Evolutionary conservation across 2,888 invertebrate genomes (phyloP).

Genomic region (Xestobium rufovillosum): DNA sequence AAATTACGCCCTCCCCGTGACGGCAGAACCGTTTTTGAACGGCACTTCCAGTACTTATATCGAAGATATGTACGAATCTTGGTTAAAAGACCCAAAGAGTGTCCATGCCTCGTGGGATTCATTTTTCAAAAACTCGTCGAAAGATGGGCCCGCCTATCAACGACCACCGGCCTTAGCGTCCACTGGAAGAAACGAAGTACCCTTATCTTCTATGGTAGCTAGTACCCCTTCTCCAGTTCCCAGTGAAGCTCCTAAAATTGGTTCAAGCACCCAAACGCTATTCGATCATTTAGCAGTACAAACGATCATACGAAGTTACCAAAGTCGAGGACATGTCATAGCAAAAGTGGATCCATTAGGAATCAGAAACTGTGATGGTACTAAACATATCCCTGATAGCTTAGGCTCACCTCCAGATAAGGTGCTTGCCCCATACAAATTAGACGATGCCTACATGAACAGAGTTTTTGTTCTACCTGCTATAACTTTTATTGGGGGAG

Average conservation of each 20-base stretch:
- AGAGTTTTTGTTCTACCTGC: no score
- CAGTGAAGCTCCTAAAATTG: not conserved
- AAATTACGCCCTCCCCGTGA: no score
- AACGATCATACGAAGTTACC: conserved; percentile 62
- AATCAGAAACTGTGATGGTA: conserved; percentile 40
- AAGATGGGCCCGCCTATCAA: conserved; percentile 1
- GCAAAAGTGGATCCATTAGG: conserved; percentile 77
- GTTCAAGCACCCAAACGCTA: no score
- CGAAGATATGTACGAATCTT: conserved; percentile 32
- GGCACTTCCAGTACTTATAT: conserved; percentile 31
- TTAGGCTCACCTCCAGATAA: no score
- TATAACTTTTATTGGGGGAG: conserved; percentile 59
- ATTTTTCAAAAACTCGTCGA: conserved; percentile 25
- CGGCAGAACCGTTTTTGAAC: conserved; percentile 29
- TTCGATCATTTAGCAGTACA: conserved; percentile 56
- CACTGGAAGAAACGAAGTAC: no score
- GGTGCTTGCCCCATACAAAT: no score
- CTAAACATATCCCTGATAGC: conserved; percentile 28
- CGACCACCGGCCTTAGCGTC: no score
- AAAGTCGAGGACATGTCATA: conserved; percentile 68
- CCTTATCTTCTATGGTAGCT: no score
- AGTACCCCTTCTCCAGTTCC: no score
- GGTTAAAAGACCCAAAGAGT: conserved; percentile 30
- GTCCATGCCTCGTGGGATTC: conserved; percentile 31
- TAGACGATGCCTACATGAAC: not conserved